Evolutionary conservation across 2,888 invertebrate species (phyloP), one percentile per base, ranked within the genome.

Genomic region (Sarcophaga carnaria): DNA sequence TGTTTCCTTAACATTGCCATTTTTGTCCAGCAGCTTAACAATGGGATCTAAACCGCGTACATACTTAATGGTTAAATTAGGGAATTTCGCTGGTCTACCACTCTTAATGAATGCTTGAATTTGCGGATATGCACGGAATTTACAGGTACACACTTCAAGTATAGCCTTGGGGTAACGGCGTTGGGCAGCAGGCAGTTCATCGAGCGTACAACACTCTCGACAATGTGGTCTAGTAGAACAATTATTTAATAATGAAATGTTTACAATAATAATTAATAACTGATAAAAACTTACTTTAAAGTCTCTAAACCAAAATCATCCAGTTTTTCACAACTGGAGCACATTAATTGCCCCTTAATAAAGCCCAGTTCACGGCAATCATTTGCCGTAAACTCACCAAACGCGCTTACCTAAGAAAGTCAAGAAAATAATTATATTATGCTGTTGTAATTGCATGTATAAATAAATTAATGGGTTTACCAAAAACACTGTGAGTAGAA

Each of bases 61-160:
- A 92, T 99, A 99, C 91, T 97, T 97, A 70, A 99, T 97, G 93
- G 96, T 96, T 81, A 99, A 95, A 93, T 98, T 98, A 54, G 98
- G 97, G 92, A 98, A 99, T 93, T 98, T 97, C 3, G 96, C 95
- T 10, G 98, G 98, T 90, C 97, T 95, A 89, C 98, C 97, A 93
- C 99, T 97, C 93, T 98, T 99, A 75, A 99, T 97, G 93, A 99
- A 99, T 22, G 99, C 99, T 95, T 99, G 98, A 90, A 99, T 98
- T 95, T 99, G 99, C 63, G 99, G 99, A 95, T 98, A 99, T 10
- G 98, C 97, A 84, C 98, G 98, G 94, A 99, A 98, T 94, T 99
- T 99, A 94, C 99, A 99, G 75, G 98, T 98, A 92, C 99, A 99
- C 8, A 99, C 98, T 95, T 99, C 98, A 64, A 99, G 94, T 83